Base-by-base conservation (phyloP, 1,140 invertebrate genomes). In the Scaptomyza pallida region DNA sequence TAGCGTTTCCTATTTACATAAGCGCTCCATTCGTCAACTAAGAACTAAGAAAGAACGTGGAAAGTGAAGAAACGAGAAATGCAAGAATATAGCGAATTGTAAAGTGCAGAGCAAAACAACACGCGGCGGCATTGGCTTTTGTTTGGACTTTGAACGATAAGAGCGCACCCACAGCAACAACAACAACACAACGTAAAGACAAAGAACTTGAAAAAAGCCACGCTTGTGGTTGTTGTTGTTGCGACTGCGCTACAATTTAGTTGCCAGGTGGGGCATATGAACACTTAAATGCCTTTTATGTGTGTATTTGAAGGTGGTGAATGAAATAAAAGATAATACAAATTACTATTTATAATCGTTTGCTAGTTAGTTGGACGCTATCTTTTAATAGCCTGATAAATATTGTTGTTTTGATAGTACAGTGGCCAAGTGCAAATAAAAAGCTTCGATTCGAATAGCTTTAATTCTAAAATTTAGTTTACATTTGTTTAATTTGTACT, bases 111-210 rank as follows among this genome's bases (percentile, higher is more conserved):
- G 23, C 15, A 57, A 54, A 51, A 64, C 45, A 51, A 86, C 65
- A 75, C 73, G 73, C 61, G 64, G 50, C 56, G 44, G 51, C 52
- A 19, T 67, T 67, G 26, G 64, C 52, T 82, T 82, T 81, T 73
- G 40, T 62, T 65, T 75, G 82, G 82, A 88, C 82, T 88, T 88
- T 88, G 82, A 48, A 89, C 82, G 82, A 88, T 88, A 88, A 88
- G 78, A 72, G 50, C 59, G 74, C 52, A 70, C 59, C 64, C 64
- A 73, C 68, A 55, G 65, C 43, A 74, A 45, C 37, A 56, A 70
- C 45, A 37, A 45, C 23, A 13, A 17, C 15, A 23, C 23, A 51
- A 67, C 54, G 52, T 23, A 52, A 47, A 86, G 77, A 86, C 81
- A 85, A 86, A 85, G 81, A 85, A 76, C 73, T 77, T 68, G 68